Evolutionary conservation across 1,140 invertebrate species (phyloP).

Genomic region (Polypedilum pembai): DNA sequence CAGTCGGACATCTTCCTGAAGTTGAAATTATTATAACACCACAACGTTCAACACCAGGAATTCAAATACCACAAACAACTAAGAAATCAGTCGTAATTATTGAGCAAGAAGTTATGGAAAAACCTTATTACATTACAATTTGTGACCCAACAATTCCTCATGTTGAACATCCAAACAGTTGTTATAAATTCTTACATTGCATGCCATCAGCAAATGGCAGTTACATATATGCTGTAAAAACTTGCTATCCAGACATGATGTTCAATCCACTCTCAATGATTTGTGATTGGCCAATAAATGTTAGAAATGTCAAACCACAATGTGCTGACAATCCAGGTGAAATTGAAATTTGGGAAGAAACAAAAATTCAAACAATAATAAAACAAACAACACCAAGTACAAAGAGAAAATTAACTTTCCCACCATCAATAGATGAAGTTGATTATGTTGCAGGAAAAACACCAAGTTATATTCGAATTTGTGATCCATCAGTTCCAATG

Average conservation of each 20-base stretch:
- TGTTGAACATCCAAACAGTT: conserved; percentile 46
- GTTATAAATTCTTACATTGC: conserved; percentile 50
- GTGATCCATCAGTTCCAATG: not conserved
- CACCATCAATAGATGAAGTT: not conserved
- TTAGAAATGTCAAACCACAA: conserved; percentile 49
- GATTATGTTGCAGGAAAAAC: not conserved
- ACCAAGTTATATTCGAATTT: not conserved
- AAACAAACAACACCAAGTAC: not conserved
- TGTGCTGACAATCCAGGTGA: conserved; percentile 38
- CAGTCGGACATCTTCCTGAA: not conserved
- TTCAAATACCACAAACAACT: not conserved
- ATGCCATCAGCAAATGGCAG: conserved; percentile 19
- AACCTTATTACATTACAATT: conserved; percentile 28
- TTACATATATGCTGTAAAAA: conserved; percentile 39
- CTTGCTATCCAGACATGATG: conserved; percentile 46
- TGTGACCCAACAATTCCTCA: conserved; percentile 35
- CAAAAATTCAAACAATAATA: conserved; percentile 29
- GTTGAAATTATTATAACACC: not conserved
- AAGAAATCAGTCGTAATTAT: not conserved
- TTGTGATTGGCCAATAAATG: conserved; percentile 51
- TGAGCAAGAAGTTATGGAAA: not conserved
- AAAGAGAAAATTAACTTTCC: not conserved
- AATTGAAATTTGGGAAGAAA: conserved; percentile 31
- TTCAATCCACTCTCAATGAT: conserved; percentile 50
- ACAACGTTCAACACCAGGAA: not conserved